phyloP scores from a whole-genome alignment of 2,888 invertebrate species.

The Cheilosia urbana region DNA sequence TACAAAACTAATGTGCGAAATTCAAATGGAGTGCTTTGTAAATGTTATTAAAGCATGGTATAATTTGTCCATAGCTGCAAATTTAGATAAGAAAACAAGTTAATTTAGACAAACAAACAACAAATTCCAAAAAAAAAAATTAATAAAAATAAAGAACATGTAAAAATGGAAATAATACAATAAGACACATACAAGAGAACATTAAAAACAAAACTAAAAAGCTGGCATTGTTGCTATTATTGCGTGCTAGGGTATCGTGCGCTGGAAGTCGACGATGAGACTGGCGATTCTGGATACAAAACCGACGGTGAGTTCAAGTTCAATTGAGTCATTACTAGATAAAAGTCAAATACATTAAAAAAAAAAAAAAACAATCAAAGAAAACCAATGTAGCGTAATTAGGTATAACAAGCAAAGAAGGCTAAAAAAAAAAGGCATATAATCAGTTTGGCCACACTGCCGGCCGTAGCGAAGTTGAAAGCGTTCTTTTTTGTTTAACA shows the following conservation, averaged over 20 bases:
- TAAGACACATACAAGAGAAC: conserved; percentile 52
- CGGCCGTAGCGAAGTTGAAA: conserved; percentile 5
- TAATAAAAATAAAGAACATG: conserved; percentile 20
- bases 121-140: background rate
- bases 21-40: conserved; percentile 74
- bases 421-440: background rate
- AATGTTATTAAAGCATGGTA: conserved; percentile 53
- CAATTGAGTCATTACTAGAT: conserved; percentile 56
- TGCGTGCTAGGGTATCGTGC: conserved; percentile 73
- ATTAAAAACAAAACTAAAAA: conserved; percentile 55
- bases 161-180: conserved; percentile 50
- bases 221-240: conserved; percentile 67
- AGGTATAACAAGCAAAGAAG: background rate
- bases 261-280: conserved; percentile 74
- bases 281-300: conserved; percentile 72
- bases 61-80: conserved; percentile 27
- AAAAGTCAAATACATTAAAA: conserved; percentile 20
- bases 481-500: background rate
- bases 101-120: conserved; percentile 21
- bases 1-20: conserved; percentile 16
- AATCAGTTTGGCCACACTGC: background rate
- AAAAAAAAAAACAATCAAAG: background rate
- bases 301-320: conserved; percentile 75
- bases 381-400: conserved; percentile 2
- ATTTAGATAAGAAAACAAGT: conserved; percentile 26